These are phyloP conservation scores for Drosophila hydei DNA, from an alignment of 1,140 invertebrate species.

Conservation along the genomic window DNA sequence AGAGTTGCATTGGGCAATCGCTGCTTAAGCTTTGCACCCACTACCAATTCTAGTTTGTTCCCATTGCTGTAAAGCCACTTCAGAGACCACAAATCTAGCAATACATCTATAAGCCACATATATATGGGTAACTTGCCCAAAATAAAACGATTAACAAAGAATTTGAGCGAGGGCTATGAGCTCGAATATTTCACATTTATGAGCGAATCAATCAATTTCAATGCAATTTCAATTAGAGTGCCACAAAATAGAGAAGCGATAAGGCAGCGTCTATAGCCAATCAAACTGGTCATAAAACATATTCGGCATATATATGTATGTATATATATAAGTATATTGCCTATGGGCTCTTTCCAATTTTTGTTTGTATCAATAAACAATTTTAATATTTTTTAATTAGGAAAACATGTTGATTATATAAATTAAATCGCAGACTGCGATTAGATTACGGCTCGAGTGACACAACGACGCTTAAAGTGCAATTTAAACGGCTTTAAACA, in stretches of 20 bases:
- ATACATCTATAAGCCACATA: constrained; percentile 30
- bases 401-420: constrained; percentile 83
- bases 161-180: constrained; percentile 17
- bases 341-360: neutral
- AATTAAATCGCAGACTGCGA: constrained; percentile 79
- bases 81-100: constrained; percentile 50
- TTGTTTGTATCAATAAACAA: constrained; percentile 70
- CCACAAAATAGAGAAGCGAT: constrained; percentile 48
- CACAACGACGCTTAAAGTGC: constrained; percentile 71
- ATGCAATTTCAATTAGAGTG: constrained; percentile 79
- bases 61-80: constrained; percentile 20
- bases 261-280: constrained; percentile 55
- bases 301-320: neutral
- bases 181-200: constrained; percentile 58
- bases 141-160: constrained; percentile 73
- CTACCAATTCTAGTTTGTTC: neutral
- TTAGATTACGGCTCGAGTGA: constrained; percentile 74
- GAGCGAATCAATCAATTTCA: constrained; percentile 80
- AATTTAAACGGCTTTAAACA: constrained; percentile 81
- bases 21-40: constrained; percentile 13
- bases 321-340: constrained; percentile 6
- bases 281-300: constrained; percentile 57
- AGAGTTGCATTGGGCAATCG: neutral
- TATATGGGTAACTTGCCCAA: constrained; percentile 20
- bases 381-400: constrained; percentile 83